Conservation (phyloP, 1,140 invertebrate species). For the Drosophila varians region DNA sequence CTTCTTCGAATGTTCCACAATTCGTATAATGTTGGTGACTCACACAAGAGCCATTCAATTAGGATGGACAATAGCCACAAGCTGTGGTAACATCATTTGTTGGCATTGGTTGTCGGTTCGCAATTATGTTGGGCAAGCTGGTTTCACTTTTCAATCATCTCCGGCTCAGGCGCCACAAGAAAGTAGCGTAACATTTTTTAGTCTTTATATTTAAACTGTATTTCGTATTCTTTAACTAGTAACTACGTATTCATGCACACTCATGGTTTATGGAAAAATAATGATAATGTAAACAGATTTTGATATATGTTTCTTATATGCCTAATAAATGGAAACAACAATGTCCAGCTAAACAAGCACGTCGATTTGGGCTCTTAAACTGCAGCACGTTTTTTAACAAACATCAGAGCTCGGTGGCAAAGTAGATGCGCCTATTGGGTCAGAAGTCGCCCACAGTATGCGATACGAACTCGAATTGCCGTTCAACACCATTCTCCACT, state of each 20-base stretch:
- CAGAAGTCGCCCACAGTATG: conserved; percentile 81
- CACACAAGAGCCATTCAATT: conserved; percentile 29
- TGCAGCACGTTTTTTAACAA: conserved; percentile 10
- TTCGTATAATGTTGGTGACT: conserved; percentile 17
- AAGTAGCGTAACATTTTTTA: conserved; percentile 11
- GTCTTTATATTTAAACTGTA: conserved; percentile 31
- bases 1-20: conserved; percentile 37
- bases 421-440: conserved; percentile 58
- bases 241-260: conserved; percentile 36
- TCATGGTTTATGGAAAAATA: not conserved
- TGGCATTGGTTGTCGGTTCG: not conserved
- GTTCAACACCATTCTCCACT: conserved; percentile 58
- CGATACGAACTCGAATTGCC: conserved; percentile 78
- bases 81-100: conserved; percentile 16
- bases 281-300: conserved; percentile 18
- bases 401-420: conserved; percentile 51
- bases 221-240: conserved; percentile 31
- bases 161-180: not conserved
- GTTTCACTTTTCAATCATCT: conserved; percentile 41
- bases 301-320: conserved; percentile 26
- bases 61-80: conserved; percentile 18
- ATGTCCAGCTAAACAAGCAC: conserved; percentile 24
- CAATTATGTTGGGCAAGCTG: conserved; percentile 16
- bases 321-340: conserved; percentile 41
- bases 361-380: conserved; percentile 30